A percentile compares a stretch with the other conserved stretches of the same genome.
Evolutionary conservation across 2,888 invertebrate species (phyloP).

Genomic region (Criorhina ranunculi): DNA sequence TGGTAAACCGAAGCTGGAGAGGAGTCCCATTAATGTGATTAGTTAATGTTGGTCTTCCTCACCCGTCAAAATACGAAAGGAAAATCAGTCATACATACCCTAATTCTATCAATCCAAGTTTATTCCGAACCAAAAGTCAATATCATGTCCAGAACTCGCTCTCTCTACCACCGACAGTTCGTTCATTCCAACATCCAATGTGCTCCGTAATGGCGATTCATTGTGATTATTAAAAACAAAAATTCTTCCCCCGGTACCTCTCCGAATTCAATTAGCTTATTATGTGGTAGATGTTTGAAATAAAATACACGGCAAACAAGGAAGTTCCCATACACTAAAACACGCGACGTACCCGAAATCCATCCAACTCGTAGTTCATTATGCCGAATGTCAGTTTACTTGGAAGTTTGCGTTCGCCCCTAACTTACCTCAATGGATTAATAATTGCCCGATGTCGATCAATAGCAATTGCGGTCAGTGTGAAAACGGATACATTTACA

Average conservation of each 20-base stretch:
- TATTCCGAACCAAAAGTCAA: slow-evolving; percentile 15
- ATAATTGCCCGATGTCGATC: slow-evolving; percentile 93
- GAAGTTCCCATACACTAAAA: background rate
- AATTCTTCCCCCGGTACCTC: background rate
- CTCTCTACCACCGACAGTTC: background rate
- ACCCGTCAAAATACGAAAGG: background rate
- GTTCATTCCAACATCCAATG: slow-evolving; percentile 1
- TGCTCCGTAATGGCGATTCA: background rate
- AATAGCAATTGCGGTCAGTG: slow-evolving; percentile 93
- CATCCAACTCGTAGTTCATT: slow-evolving; percentile 44
- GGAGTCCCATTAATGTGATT: slow-evolving; percentile 22
- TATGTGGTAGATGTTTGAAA: slow-evolving; percentile 12
- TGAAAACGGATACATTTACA: slow-evolving; percentile 95
- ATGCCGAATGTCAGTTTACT: slow-evolving; percentile 26
- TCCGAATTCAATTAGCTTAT: slow-evolving; percentile 27
- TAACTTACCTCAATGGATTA: slow-evolving; percentile 88
- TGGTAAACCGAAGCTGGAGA: background rate
- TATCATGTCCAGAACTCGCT: background rate
- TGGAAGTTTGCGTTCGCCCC: slow-evolving; percentile 22
- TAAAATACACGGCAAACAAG: background rate
- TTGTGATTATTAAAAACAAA: slow-evolving; percentile 11
- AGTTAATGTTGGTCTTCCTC: background rate
- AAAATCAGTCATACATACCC: background rate
- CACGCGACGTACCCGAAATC: background rate
- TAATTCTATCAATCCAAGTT: slow-evolving; percentile 18